Evolutionary conservation across 2,888 invertebrate species (phyloP), one percentile per base, ranked within the genome.

Genomic region (Cheilosia soror): DNA sequence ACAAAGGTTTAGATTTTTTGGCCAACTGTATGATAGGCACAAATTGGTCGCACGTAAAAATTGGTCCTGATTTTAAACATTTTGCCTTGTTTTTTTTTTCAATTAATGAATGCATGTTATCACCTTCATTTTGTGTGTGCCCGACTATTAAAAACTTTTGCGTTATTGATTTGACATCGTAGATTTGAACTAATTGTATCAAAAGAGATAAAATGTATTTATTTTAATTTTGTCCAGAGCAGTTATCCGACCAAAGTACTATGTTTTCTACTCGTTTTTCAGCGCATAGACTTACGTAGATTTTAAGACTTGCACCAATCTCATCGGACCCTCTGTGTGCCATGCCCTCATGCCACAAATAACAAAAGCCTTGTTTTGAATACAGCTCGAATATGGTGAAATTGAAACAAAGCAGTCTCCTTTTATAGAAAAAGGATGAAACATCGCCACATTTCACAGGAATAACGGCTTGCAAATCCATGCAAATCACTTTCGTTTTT

Each of bases 391-490:
- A 44, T 5, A 44, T 44, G n/a, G 47, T 47, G 15, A 42, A 42
- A n/a, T 42, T n/a, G n/a, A 42, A 42, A n/a, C 42, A 42, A n/a
- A n/a, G 42, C 42, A 42, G 9, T 37, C 37, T 37, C 37, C 9
- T 37, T 11, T 37, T 37, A 37, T 37, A 37, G 29, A 62, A 62
- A 62, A 29, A n/a, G 9, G 49, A 63, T 27, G 44, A 63, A 29
- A 63, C 15, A 63, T 63, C 37, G 37, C 66, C 27, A 55, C 53
- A 55, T 55, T 42, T 42, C 9, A 68, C 29, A 20, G 42, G 29
- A 27, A 68, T 53, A 15, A 66, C 66, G 27, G 51, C 66, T 55
- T 55, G 66, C 15, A 68, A 20, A n/a, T 42, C 66, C 66, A 68
- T 55, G n/a, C 55, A 68, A 40, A 68, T 0, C 33, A 68, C 53